phyloP scores from a whole-genome alignment of 53 echinoderm and acorn worm genomes.

The Mesocentrotus franciscanus region DNA sequence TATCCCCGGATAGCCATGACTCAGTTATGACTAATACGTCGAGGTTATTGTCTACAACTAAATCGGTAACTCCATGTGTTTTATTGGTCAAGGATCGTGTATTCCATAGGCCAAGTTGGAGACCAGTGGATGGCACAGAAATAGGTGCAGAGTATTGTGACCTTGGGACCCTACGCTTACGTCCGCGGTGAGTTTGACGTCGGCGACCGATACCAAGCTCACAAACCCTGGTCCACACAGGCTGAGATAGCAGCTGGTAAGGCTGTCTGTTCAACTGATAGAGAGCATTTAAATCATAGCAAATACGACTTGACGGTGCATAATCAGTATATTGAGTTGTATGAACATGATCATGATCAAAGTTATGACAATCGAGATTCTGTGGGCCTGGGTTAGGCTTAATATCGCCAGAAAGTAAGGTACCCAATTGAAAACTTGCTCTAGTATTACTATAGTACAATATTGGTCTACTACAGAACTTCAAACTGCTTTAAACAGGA shows the following conservation, averaged over 20 bases:
- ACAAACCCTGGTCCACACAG: conserved; percentile 55
- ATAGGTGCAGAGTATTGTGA: not conserved
- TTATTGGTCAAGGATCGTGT: conserved; percentile 73
- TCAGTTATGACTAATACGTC: conserved; percentile 64
- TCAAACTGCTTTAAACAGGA: not conserved
- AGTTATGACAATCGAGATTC: not conserved
- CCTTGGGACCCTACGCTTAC: conserved; percentile 53
- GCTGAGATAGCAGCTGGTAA: conserved; percentile 23
- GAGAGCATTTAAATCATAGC: conserved; percentile 25
- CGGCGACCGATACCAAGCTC: conserved; percentile 56
- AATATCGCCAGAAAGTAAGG: conserved; percentile 4
- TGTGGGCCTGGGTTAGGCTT: conserved; percentile 42
- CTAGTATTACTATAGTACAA: conserved; percentile 30
- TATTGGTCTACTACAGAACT: conserved; percentile 14
- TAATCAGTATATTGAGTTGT: not conserved
- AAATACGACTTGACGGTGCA: not conserved
- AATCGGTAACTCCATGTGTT: conserved; percentile 49
- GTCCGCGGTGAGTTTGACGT: conserved; percentile 59
- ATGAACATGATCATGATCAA: not conserved
- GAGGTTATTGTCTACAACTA: conserved; percentile 62
- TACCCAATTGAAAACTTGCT: not conserved
- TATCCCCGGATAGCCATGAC: conserved; percentile 67
- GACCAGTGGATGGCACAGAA: conserved; percentile 27
- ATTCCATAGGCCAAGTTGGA: conserved; percentile 61
- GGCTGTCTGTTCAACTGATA: conserved; percentile 58